Evolutionary conservation across 35 echinoderm and acorn worm genomes (phyloP).

Genomic region (Stichopus chloronotus): DNA sequence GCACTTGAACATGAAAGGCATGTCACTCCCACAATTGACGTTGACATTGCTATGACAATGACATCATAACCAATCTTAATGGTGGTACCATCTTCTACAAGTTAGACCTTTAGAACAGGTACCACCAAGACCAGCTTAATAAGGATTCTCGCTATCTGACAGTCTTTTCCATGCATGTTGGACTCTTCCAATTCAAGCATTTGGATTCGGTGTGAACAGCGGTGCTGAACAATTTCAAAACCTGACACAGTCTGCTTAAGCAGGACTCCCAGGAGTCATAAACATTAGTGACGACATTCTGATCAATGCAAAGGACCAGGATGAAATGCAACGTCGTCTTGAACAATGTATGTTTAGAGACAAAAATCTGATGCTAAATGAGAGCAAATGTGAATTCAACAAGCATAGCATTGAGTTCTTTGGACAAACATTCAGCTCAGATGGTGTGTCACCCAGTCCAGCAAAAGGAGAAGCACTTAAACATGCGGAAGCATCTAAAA

Average conservation of each 20-base stretch:
- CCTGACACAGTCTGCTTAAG: not conserved
- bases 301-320: not conserved
- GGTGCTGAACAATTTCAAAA: slow-evolving; percentile 17
- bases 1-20: slow-evolving; percentile 71
- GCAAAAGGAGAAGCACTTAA: slow-evolving; percentile 63
- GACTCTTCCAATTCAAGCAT: slow-evolving; percentile 61
- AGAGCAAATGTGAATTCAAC: slow-evolving; percentile 59
- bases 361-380: slow-evolving; percentile 72
- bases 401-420: slow-evolving; percentile 61
- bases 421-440: slow-evolving; percentile 63
- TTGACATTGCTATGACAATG: slow-evolving; percentile 24
- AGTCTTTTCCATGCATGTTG: slow-evolving; percentile 60
- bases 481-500: slow-evolving; percentile 58
- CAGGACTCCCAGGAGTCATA: not conserved
- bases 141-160: slow-evolving; percentile 65
- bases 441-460: slow-evolving; percentile 74
- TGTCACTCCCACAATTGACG: slow-evolving; percentile 76
- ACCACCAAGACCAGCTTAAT: slow-evolving; percentile 81
- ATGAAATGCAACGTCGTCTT: not conserved
- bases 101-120: slow-evolving; percentile 57
- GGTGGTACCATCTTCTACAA: slow-evolving; percentile 65
- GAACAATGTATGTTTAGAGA: slow-evolving; percentile 20
- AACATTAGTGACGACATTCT: not conserved
- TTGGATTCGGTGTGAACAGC: slow-evolving; percentile 73
- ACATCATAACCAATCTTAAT: slow-evolving; percentile 73